Conservation (phyloP, 2,113 vertebrate species). For the Neoarius graeffei region DNA sequence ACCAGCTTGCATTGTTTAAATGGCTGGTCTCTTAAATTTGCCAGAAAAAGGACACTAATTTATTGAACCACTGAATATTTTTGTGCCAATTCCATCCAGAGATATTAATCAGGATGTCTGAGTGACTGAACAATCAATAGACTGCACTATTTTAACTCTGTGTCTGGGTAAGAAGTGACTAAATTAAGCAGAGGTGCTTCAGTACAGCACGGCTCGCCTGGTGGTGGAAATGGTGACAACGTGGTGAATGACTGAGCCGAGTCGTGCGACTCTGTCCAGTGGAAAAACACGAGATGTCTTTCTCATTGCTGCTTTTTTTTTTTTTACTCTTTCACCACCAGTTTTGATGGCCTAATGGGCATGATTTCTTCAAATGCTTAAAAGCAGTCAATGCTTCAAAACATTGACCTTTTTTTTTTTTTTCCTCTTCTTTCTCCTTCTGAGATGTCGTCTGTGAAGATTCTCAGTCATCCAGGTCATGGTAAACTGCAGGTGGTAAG, state of each 20-base stretch:
- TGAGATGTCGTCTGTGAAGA: too few species aligned
- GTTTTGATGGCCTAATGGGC: neutral
- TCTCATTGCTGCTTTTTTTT: neutral
- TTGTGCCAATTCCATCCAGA: neutral
- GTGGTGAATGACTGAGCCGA: neutral
- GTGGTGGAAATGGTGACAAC: neutral
- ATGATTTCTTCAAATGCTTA: neutral
- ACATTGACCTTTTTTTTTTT: neutral
- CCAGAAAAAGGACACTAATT: neutral
- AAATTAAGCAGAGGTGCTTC: neutral
- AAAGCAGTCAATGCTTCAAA: neutral
- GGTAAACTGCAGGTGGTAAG: too few species aligned
- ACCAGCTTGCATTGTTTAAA: neutral
- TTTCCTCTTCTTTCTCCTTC: too few species aligned
- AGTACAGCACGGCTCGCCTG: neutral
- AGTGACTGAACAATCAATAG: neutral
- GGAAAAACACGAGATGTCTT: neutral
- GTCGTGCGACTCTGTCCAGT: neutral
- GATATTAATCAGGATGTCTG: neutral
- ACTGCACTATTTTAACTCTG: neutral
- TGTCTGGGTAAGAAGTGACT: neutral
- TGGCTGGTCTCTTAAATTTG: neutral
- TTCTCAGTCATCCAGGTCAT: too few species aligned
- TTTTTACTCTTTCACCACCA: neutral
- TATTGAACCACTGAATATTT: neutral